Evolutionary conservation across 1,140 invertebrate genomes (phyloP), one percentile per base, ranked within the genome.

Genomic region (Mizuhopecten yessoensis): DNA sequence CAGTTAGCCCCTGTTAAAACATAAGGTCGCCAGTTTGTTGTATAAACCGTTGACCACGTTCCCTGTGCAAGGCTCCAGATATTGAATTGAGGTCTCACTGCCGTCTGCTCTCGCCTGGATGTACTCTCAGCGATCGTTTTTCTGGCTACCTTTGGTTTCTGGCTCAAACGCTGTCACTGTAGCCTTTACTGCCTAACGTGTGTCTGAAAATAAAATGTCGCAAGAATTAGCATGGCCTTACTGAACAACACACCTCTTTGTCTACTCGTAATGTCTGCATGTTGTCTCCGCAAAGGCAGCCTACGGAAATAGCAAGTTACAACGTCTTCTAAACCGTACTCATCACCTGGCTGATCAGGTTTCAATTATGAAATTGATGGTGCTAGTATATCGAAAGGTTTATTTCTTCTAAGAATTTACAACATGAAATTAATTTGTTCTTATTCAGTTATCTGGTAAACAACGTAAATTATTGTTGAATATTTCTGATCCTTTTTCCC

Each of bases 171-270:
- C 42, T 75, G 57, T 75, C 57, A 75, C 57, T 29, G 57, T 75
- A 75, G 57, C n/a, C 29, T 75, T 29, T n/a, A 9, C 57, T 29
- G 57, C 57, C 29, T 29, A 75, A 75, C 57, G 57, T 75, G 57
- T 75, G 57, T 75, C 57, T 75, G 57, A 75, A 75, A 75, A 75
- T 75, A 75, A 75, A 75, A 75, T 75, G 57, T 75, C 57, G 57
- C 57, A 75, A 75, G 57, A 75, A 75, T 75, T 75, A 75, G 57
- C 57, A 75, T 75, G 57, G 57, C 57, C n/a, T 75, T 75, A 75
- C 23, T n/a, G 57, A 29, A 9, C n/a, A 75, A 75, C 57, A 75
- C 57, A 57, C 45, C 45, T 57, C 45, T 57, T 17, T 57, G 45
- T 57, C 45, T 57, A 15, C 45, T 23, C 0, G 1, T n/a, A 75